Conservation (phyloP, 2,888 invertebrate genomes). For the Erynnis tages region DNA sequence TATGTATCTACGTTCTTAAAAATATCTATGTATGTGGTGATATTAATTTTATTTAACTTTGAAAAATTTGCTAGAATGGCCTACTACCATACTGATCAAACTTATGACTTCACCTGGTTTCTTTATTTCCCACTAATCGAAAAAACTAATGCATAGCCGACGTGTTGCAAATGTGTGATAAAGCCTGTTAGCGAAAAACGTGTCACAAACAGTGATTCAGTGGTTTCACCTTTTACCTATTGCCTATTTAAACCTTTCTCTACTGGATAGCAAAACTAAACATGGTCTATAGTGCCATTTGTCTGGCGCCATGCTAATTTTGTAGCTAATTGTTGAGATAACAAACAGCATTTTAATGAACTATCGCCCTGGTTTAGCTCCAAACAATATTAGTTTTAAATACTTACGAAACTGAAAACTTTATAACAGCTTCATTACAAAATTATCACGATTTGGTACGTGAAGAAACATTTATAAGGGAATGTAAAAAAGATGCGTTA, state of each 20-base stretch:
- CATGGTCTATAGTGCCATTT: constrained; percentile 2
- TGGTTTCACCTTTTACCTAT: constrained; percentile 19
- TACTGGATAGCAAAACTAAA: constrained; percentile 11
- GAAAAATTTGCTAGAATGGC: too few species aligned
- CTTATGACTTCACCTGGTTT: constrained; percentile 16
- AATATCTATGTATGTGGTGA: too few species aligned
- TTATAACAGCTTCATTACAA: too few species aligned
- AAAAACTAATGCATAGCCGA: constrained; percentile 5
- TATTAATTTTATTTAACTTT: too few species aligned
- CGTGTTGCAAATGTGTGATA: constrained; percentile 17
- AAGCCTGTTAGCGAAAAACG: constrained; percentile 12
- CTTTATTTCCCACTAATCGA: constrained; percentile 17
- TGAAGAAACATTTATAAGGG: too few species aligned
- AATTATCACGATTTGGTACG: too few species aligned
- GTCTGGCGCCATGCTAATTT: constrained; percentile 27
- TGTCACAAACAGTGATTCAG: constrained; percentile 16
- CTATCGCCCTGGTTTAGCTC: constrained; percentile 26
- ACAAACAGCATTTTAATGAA: constrained; percentile 10
- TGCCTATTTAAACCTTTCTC: constrained; percentile 21
- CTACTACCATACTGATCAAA: too few species aligned
- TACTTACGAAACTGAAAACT: too few species aligned
- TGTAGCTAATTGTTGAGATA: constrained; percentile 19
- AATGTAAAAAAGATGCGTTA: too few species aligned
- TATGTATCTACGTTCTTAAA: too few species aligned
- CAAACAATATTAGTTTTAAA: too few species aligned